These are phyloP conservation scores for Lemur catta DNA, from an alignment of 2,797 vertebrate species.

Conservation along the genomic window DNA sequence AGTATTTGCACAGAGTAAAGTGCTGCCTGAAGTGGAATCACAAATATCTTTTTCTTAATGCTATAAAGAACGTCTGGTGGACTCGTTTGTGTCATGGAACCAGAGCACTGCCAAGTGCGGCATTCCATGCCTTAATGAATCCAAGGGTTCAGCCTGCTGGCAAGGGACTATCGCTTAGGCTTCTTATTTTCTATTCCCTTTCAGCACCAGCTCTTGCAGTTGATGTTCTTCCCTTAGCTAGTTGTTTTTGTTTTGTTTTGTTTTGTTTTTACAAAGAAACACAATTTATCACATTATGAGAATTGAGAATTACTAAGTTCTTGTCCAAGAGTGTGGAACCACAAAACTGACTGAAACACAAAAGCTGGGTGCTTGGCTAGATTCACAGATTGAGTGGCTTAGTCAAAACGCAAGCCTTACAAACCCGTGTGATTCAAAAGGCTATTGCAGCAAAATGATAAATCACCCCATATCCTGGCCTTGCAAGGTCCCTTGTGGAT, in stretches of 20 bases:
- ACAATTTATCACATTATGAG: constrained; percentile 60
- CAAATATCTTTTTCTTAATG: constrained; percentile 37
- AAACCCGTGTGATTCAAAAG: constrained; percentile 50
- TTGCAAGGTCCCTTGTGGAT: constrained; percentile 26
- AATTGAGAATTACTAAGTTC: constrained; percentile 55
- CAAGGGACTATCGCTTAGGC: neutral
- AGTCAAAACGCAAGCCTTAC: constrained; percentile 47
- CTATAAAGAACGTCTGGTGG: neutral
- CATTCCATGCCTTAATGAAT: constrained; percentile 56
- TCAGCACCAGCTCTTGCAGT: neutral
- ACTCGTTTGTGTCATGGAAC: constrained; percentile 48
- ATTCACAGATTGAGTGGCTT: constrained; percentile 14
- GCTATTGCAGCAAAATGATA: constrained; percentile 26
- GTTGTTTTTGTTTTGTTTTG: constrained; percentile 12
- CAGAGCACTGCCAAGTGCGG: constrained; percentile 45
- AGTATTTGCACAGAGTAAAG: neutral
- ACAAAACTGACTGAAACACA: constrained; percentile 55
- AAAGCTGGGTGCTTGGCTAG: constrained; percentile 38
- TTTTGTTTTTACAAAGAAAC: constrained; percentile 51
- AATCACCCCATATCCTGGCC: constrained; percentile 36
- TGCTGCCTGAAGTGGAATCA: constrained; percentile 15
- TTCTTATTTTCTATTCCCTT: constrained; percentile 50
- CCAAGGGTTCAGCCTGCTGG: constrained; percentile 52
- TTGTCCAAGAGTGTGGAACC: constrained; percentile 24
- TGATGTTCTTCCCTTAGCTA: constrained; percentile 41